Evolutionary conservation across 2,888 invertebrate species (phyloP).

Genomic region (Tenthredo distinguenda): DNA sequence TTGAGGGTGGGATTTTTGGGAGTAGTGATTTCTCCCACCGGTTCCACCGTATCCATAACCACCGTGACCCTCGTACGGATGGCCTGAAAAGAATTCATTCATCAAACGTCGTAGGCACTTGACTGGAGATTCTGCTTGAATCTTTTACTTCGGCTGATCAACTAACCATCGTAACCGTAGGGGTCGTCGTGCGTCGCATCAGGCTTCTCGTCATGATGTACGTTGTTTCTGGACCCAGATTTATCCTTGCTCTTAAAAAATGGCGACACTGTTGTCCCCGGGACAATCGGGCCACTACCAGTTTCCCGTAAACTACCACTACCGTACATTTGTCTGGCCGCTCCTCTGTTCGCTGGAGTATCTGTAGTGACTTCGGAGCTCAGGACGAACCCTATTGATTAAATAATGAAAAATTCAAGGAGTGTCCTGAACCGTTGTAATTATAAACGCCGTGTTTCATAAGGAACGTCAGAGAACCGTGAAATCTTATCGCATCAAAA

Average conservation of each 20-base stretch:
- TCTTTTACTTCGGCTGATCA: not conserved
- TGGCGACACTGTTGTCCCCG: slow-evolving; percentile 63
- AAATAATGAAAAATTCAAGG: not conserved
- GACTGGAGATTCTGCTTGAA: not conserved
- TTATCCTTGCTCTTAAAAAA: slow-evolving; percentile 56
- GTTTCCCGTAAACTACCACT: slow-evolving; percentile 80
- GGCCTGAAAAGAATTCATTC: slow-evolving; percentile 50
- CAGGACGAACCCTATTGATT: slow-evolving; percentile 47
- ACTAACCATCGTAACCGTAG: slow-evolving; percentile 58
- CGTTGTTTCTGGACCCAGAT: slow-evolving; percentile 62
- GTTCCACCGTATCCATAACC: slow-evolving; percentile 59
- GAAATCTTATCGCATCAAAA: not conserved
- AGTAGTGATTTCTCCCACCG: slow-evolving; percentile 58
- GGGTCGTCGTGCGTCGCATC: slow-evolving; percentile 57
- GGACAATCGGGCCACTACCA: slow-evolving; percentile 75
- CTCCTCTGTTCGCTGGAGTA: slow-evolving; percentile 80
- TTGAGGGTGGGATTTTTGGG: slow-evolving; percentile 61
- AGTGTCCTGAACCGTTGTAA: not conserved
- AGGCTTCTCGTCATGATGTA: slow-evolving; percentile 62
- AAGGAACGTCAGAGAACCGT: not conserved
- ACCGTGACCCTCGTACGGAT: slow-evolving; percentile 59
- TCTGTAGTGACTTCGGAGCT: slow-evolving; percentile 74
- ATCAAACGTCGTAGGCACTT: not conserved
- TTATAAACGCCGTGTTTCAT: not conserved
- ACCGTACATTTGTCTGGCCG: slow-evolving; percentile 81